These are phyloP conservation scores for Myotis planiceps DNA, from an alignment of 2,797 vertebrate genomes.

Conservation along the genomic window DNA sequence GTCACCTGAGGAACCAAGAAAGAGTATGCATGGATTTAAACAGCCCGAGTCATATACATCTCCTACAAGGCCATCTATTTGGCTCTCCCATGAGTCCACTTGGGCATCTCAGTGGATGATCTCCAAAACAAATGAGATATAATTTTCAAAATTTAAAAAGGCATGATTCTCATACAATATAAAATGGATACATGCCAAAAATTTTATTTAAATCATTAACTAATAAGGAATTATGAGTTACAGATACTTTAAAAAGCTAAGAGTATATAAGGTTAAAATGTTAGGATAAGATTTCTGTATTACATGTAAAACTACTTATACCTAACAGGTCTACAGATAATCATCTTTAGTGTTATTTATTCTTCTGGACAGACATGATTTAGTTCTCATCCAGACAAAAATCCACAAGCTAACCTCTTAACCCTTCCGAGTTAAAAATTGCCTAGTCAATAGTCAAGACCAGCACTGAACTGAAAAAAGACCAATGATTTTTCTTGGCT, in stretches of 20 bases:
- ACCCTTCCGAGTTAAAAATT: not conserved
- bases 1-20: not conserved
- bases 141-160: not conserved
- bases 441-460: not conserved
- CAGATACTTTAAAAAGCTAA: not conserved
- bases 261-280: not conserved
- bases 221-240: not conserved
- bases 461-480: not conserved
- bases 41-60: rapidly evolving
- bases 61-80: not conserved
- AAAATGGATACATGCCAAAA: not conserved
- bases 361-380: not conserved
- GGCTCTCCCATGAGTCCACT: not conserved
- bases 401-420: not conserved
- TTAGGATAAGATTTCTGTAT: not conserved
- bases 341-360: not conserved
- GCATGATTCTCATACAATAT: not conserved
- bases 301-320: not conserved
- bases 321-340: not conserved
- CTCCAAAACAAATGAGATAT: not conserved
- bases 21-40: not conserved
- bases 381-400: not conserved
- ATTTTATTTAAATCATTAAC: not conserved
- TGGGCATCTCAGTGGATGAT: not conserved
- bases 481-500: not conserved